Base-by-base conservation (phyloP, 2,888 invertebrate species). In the Dendrolimus pini region DNA sequence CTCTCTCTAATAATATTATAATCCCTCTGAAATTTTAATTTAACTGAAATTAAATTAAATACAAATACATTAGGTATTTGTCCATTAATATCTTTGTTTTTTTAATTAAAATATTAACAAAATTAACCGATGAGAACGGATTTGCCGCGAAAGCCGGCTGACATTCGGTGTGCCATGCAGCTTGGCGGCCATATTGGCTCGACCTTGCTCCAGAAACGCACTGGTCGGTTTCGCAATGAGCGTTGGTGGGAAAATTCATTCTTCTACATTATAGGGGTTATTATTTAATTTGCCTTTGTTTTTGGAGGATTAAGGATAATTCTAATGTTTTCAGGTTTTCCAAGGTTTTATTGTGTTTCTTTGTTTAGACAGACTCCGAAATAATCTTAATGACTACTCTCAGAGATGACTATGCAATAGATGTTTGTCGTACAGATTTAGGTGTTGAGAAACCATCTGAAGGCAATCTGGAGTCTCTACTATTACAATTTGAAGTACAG, bases 191-290 rank as follows among this genome's bases (percentile, higher is more conserved):
- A 84, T 81, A 70, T 82, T 81, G 69, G 64, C 57, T 55, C 72
- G 82, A 88, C 89, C 89, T 90, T 89, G 89, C 89, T 89, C 89
- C 73, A 89, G 80, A 77, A 84, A 84, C 71, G 66, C 74, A 73
- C 74, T 74, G 79, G 81, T 78, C 77, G 61, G 72, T 88, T 85
- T 88, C 80, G 83, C 84, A 89, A 89, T 68, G 54, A 60, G 63
- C 67, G 47, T 47, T 70, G 74, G 80, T 86, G 83, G 79, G 88
- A 87, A 87, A 85, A 84, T 80, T 80, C 70, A 74, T 78, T 74
- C 67, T 74, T 79, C 75, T 77, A 83, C 9, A 47, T 47, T 47
- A 47, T 47, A 47, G 8, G 47, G 47, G 47, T 47, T 47, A 47
- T 47, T 47, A 47, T 47, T 12, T 47, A 10, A 47, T 47, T 30